Base-by-base conservation (phyloP, 2,888 invertebrate species). In the Magallana nippona region DNA sequence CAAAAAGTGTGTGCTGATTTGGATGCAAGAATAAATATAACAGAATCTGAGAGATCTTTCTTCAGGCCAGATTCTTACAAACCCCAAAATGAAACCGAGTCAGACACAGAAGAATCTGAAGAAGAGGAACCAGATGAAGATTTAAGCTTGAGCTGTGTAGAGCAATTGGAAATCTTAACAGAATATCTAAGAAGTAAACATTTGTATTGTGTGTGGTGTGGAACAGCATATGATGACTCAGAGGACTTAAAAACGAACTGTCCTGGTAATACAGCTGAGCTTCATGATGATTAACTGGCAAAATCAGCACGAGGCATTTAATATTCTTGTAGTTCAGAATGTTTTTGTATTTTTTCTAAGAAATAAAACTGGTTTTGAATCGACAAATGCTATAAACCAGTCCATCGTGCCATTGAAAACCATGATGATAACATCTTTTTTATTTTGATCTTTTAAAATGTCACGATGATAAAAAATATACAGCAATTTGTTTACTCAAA, bases 171-270 rank as follows among this genome's bases (percentile, higher is more conserved):
- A 88, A 95, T 96, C 86, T 89, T 97, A 5, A 95, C 96, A 0
- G 93, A 94, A 55, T 97, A 97, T 93, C 94, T 97, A 83, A 95
- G 97, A 84, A 95, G 95, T n/a, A 95, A 95, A 60, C 96, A 97
- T 93, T 95, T 95, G 83, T 97, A 97, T 93, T 97, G 97, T 92
- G 95, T 96, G 82, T 97, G 97, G 96, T 97, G 97, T 95, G 97
- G 96, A 15, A 95, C 96, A 8, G 95, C 95, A 79, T 97, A 95
- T 93, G 95, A 96, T 85, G 96, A 96, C 94, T 94, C 86, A 55
- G 89, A 91, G 32, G 93, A 93, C 83, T 32, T 93, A 55, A 81
- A 81, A 56, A 82, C 89, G 15, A 92, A 92, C 83, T 93, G 93
- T 89, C 93, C 93, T 27, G 93, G 93, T 60, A 90, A 91, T 82